Evolutionary conservation across 2,113 vertebrate genomes (phyloP).

Genomic region (Ammodytes dubius): DNA sequence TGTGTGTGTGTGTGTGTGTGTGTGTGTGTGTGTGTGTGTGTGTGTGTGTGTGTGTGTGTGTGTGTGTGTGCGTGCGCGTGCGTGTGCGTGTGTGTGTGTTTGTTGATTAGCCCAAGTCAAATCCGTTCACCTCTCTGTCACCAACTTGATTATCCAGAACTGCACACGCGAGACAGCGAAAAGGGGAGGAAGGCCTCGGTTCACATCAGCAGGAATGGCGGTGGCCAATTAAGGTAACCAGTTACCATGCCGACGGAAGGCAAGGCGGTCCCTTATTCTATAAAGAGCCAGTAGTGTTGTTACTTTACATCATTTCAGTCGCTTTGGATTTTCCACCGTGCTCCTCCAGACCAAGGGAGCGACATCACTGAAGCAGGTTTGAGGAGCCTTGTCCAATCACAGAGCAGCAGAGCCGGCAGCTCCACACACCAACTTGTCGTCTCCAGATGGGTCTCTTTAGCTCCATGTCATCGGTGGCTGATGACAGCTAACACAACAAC

Average conservation of each 20-base stretch:
- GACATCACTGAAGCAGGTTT: constrained; percentile 42
- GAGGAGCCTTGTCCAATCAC: constrained; percentile 35
- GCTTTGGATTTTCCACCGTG: constrained; percentile 73
- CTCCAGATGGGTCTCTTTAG: not conserved
- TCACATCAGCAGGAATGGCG: constrained; percentile 43
- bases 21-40: constrained; percentile 13
- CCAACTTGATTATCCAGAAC: constrained; percentile 38
- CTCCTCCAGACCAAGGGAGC: constrained; percentile 41
- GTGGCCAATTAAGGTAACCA: constrained; percentile 56
- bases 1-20: constrained; percentile 6
- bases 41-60: not conserved
- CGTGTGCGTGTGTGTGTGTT: not conserved
- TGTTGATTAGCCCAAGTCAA: not conserved
- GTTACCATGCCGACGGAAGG: constrained; percentile 77
- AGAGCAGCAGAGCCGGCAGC: constrained; percentile 6
- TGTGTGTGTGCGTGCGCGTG: constrained; percentile 3
- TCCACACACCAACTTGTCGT: not conserved
- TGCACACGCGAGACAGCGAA: constrained; percentile 33
- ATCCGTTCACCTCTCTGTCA: constrained; percentile 35
- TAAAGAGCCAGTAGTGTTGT: constrained; percentile 71
- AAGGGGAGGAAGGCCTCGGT: constrained; percentile 35
- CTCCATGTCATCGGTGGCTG: not conserved
- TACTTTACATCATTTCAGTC: constrained; percentile 81
- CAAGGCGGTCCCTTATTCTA: constrained; percentile 64
- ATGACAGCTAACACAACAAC: not conserved